phyloP scores from a whole-genome alignment of 2,113 vertebrate species.

The Leucoraja erinaceus region DNA sequence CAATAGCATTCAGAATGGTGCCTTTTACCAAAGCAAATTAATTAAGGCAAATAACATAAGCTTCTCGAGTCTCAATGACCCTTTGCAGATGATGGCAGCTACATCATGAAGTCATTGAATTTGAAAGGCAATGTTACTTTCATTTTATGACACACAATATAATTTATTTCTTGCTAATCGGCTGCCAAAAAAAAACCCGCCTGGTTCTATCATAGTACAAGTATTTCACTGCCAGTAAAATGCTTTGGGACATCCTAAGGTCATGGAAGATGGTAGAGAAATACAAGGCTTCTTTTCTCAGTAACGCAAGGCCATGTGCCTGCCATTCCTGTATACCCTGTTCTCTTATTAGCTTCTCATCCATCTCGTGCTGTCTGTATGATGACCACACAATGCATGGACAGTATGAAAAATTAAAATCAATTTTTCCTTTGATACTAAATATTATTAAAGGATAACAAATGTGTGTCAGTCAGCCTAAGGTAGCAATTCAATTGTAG shows the following conservation, averaged over 20 bases:
- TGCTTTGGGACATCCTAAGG: too few relatives aligned
- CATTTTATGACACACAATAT: neutral
- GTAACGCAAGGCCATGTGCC: neutral
- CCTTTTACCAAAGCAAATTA: neutral
- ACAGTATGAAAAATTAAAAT: conserved; percentile 14
- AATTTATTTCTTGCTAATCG: neutral
- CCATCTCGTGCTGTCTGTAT: neutral
- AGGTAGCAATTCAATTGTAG: conserved; percentile 11
- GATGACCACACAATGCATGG: neutral
- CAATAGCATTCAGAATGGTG: neutral
- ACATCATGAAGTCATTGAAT: neutral
- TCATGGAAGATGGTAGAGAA: neutral
- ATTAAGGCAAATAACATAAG: neutral
- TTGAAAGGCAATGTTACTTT: neutral
- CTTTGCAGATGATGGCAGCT: neutral
- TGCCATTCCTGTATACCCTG: neutral
- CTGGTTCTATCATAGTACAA: neutral
- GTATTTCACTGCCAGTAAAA: too few relatives aligned
- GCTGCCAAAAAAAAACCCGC: neutral
- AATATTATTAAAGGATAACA: conserved; percentile 19
- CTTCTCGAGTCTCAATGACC: neutral
- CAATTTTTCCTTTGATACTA: conserved; percentile 7
- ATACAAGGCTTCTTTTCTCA: neutral
- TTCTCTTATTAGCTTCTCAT: neutral
- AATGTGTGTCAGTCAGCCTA: conserved; percentile 12